Evolutionary conservation across 2,797 vertebrate species (phyloP), one percentile per base, ranked within the genome.

Genomic region (Hydrophis major): DNA sequence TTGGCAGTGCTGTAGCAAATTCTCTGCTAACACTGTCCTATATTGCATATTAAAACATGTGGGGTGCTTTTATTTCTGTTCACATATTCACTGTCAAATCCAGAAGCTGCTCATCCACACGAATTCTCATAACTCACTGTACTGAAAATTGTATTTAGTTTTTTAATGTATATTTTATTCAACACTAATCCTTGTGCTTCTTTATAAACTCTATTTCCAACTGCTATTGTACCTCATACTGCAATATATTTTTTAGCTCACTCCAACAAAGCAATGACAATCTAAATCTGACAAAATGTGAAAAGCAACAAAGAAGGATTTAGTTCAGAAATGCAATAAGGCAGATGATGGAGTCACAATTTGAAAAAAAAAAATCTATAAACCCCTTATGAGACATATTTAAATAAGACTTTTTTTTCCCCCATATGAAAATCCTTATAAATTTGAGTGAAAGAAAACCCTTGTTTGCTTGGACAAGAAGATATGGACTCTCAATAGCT

Each of bases 221-320:
- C 1, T 47, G 61, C 57, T 88, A 63, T 10, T 92, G 13, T 28
- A 61, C 8, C 1, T 83, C 12, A 13, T 61, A 92, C 0, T 0
- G 14, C 47, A 86, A 6, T 18, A 5, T 56, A 66, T 86, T 89
- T 92, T 92, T 92, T 32, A 86, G 32, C 47, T 89, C 37, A 50
- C 61, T 90, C n/a, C 50, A 22, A 13, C 6, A 47, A 66, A 89
- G 66, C 88, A 20, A 14, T 14, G 86, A 57, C 42, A 88, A 12
- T 86, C 63, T 61, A 89, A 95, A 86, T 32, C 89, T 11, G 47
- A 89, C 53, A 63, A 60, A 57, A 60, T 86, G 87, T 0, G 1
- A 86, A 93, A 57, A 42, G 69, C 16, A 91, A 56, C 47, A 93
- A 28, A 63, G 10, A 22, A 93, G 87, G 92, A 92, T 92, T 92